These are phyloP conservation scores for Corvus hawaiiensis DNA, from an alignment of 2,113 vertebrate species.

Conservation along the genomic window DNA sequence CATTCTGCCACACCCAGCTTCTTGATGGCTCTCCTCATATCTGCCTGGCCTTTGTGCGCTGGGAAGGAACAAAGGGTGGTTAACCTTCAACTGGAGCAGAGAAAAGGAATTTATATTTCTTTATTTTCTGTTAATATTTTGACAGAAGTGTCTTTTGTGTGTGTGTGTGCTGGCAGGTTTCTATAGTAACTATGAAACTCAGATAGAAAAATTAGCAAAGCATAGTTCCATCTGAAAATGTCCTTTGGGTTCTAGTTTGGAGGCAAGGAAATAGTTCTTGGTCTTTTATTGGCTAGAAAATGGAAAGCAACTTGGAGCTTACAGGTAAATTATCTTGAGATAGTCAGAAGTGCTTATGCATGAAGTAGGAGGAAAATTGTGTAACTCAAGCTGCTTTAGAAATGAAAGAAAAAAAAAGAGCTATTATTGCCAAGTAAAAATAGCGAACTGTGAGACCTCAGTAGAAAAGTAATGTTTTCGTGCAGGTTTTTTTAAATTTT, in stretches of 20 bases:
- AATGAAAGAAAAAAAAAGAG: background rate
- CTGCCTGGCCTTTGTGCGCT: background rate
- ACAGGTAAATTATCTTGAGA: background rate
- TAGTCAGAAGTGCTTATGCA: background rate
- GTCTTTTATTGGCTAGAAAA: background rate
- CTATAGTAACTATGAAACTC: background rate
- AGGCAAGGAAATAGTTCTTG: background rate
- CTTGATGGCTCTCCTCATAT: background rate
- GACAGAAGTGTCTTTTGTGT: background rate
- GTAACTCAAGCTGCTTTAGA: background rate
- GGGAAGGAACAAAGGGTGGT: background rate
- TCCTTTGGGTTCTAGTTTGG: background rate
- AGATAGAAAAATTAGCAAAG: background rate
- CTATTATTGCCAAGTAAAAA: background rate
- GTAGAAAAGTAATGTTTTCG: background rate
- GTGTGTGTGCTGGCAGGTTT: background rate
- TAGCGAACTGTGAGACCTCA: background rate
- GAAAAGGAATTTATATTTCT: background rate
- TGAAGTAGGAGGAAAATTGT: background rate
- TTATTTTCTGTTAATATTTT: constrained; percentile 4
- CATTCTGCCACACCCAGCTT: background rate
- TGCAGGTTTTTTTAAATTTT: fast-evolving
- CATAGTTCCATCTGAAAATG: background rate
- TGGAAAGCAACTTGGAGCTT: background rate
- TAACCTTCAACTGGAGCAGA: background rate